phyloP scores from a whole-genome alignment of 2,797 vertebrate species.

The Acrossocheilus wenchowensis region DNA sequence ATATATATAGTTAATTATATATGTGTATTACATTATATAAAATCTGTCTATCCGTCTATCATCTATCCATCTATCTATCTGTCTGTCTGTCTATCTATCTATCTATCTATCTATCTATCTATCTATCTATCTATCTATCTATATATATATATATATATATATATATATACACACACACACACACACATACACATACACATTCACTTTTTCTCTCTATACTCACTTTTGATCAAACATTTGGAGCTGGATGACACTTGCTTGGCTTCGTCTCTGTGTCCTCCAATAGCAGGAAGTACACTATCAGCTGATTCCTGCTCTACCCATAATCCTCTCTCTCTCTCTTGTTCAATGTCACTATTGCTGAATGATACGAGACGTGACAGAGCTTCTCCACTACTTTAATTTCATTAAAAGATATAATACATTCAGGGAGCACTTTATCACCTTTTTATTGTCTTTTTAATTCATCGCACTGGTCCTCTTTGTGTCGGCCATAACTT shows the following conservation, averaged over 20 bases:
- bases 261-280: slow-evolving; percentile 37
- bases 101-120: too few relatives aligned
- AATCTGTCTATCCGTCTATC: neutral
- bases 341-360: slow-evolving; percentile 49
- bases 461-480: slow-evolving; percentile 63
- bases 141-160: neutral
- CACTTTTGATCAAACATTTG: slow-evolving; percentile 15
- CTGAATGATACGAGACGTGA: slow-evolving; percentile 51
- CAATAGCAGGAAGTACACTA: slow-evolving; percentile 42
- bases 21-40: neutral
- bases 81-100: too few relatives aligned
- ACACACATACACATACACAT: neutral
- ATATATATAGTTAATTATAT: too few relatives aligned
- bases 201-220: neutral
- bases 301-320: slow-evolving; percentile 73
- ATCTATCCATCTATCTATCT: too few relatives aligned
- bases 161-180: neutral
- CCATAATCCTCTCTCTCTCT: slow-evolving; percentile 63
- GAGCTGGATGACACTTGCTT: neutral
- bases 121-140: too few relatives aligned
- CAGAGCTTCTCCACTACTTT: slow-evolving; percentile 61
- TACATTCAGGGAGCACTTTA: slow-evolving; percentile 67
- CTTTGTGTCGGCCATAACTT: slow-evolving; percentile 62
- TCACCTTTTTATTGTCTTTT: slow-evolving; percentile 69
- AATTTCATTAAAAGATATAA: slow-evolving; percentile 71